phyloP scores from a whole-genome alignment of 2,888 invertebrate genomes.

The Cryptops parisi region DNA sequence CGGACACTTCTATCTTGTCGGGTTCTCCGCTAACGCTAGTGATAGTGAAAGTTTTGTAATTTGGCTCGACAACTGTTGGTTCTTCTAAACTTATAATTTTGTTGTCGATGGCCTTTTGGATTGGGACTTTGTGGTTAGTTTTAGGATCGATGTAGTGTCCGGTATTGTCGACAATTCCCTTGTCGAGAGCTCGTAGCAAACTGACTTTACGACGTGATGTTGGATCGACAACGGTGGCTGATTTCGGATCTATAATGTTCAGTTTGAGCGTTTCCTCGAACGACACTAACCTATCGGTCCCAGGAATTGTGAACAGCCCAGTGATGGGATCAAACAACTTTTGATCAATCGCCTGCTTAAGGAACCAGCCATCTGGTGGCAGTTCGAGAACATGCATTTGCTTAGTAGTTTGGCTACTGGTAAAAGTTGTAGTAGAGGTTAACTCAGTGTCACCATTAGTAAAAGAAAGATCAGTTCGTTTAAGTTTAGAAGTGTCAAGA shows the following conservation, averaged over 20 bases:
- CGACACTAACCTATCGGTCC: slow-evolving; percentile 66
- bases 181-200: slow-evolving; percentile 56
- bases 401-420: slow-evolving; percentile 25
- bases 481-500: no score
- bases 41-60: slow-evolving; percentile 45
- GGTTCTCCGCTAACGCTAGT: slow-evolving; percentile 55
- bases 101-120: slow-evolving; percentile 57
- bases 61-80: slow-evolving; percentile 19
- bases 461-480: neutral
- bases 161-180: slow-evolving; percentile 56
- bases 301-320: slow-evolving; percentile 72
- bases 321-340: slow-evolving; percentile 65
- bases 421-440: slow-evolving; percentile 15
- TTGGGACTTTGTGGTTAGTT: slow-evolving; percentile 40
- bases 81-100: slow-evolving; percentile 47
- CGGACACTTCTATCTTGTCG: slow-evolving; percentile 54
- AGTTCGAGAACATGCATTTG: slow-evolving; percentile 42
- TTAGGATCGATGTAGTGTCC: slow-evolving; percentile 48
- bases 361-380: slow-evolving; percentile 67
- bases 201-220: slow-evolving; percentile 47
- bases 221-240: slow-evolving; percentile 66
- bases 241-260: slow-evolving; percentile 68
- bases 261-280: slow-evolving; percentile 76
- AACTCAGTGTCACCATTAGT: slow-evolving; percentile 6
- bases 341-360: slow-evolving; percentile 67